phyloP scores from a whole-genome alignment of 2,888 invertebrate species.

The Volucella inflata region DNA sequence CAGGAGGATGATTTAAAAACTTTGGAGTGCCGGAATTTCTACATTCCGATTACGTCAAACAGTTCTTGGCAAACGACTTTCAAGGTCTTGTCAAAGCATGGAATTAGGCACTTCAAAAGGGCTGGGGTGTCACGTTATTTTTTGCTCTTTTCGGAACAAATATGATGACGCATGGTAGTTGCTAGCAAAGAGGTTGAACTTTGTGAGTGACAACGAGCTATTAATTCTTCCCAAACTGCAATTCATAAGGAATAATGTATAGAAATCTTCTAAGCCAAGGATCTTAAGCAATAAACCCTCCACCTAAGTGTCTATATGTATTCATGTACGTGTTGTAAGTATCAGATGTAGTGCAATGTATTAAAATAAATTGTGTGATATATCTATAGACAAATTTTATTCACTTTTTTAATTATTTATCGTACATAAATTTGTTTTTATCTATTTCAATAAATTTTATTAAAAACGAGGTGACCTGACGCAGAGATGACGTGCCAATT shows the following conservation, averaged over 20 bases:
- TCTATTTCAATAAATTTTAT: too few relatives aligned
- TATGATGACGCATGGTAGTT: conserved; percentile 40
- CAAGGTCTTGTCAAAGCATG: conserved; percentile 35
- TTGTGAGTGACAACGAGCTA: not conserved
- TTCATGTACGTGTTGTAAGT: too few relatives aligned
- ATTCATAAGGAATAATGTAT: conserved; percentile 13
- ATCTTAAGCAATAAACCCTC: not conserved
- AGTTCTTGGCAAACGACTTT: conserved; percentile 32
- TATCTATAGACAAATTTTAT: too few relatives aligned
- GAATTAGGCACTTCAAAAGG: conserved; percentile 55
- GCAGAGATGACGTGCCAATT: too few relatives aligned
- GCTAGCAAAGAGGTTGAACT: not conserved
- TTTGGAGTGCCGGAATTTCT: not conserved
- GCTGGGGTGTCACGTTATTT: conserved; percentile 53
- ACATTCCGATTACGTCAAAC: too few relatives aligned
- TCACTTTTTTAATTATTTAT: too few relatives aligned
- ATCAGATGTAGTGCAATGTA: too few relatives aligned
- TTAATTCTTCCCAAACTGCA: conserved; percentile 11
- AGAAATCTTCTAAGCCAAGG: not conserved
- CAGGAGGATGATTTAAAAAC: not conserved
- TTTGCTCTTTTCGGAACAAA: conserved; percentile 41
- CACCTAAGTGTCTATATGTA: too few relatives aligned
- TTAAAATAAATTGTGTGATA: too few relatives aligned
- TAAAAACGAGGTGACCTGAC: too few relatives aligned
- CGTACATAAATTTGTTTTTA: too few relatives aligned